These are phyloP conservation scores for Atrichornis clamosus DNA, from an alignment of 2,113 vertebrate species.

Conservation along the genomic window DNA sequence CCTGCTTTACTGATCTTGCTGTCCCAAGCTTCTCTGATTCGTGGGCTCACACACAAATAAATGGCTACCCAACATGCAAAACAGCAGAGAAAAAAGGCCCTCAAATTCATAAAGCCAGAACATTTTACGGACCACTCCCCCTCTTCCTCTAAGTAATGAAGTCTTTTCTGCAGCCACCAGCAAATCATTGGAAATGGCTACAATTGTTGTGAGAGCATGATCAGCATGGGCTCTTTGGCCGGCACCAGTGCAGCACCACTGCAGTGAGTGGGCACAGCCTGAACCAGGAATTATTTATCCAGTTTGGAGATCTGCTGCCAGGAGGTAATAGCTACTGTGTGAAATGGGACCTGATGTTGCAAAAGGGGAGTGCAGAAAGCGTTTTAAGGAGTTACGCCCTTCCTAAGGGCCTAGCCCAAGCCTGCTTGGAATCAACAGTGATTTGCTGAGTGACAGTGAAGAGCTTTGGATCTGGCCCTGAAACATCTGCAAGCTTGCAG, in stretches of 20 bases:
- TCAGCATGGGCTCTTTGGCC: neutral
- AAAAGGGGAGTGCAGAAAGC: neutral
- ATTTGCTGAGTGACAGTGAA: neutral
- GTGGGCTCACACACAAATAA: rapidly evolving
- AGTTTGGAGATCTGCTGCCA: rapidly evolving
- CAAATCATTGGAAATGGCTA: neutral
- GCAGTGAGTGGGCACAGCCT: rapidly evolving
- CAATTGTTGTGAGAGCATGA: neutral
- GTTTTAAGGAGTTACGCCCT: neutral
- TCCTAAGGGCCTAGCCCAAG: neutral
- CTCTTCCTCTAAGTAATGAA: neutral
- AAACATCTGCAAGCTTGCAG: neutral
- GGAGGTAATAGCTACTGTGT: neutral
- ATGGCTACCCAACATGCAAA: neutral
- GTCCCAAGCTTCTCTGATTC: neutral
- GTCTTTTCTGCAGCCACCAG: neutral
- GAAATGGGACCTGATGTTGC: neutral
- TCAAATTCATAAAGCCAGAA: neutral
- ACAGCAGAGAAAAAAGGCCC: neutral
- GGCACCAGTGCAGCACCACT: rapidly evolving
- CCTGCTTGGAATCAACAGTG: neutral
- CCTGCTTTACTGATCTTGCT: neutral
- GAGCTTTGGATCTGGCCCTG: neutral
- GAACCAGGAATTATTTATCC: rapidly evolving
- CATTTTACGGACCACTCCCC: neutral